Evolutionary conservation across 2,113 vertebrate species (phyloP).

Genomic region (Phylloscopus trochiloides): DNA sequence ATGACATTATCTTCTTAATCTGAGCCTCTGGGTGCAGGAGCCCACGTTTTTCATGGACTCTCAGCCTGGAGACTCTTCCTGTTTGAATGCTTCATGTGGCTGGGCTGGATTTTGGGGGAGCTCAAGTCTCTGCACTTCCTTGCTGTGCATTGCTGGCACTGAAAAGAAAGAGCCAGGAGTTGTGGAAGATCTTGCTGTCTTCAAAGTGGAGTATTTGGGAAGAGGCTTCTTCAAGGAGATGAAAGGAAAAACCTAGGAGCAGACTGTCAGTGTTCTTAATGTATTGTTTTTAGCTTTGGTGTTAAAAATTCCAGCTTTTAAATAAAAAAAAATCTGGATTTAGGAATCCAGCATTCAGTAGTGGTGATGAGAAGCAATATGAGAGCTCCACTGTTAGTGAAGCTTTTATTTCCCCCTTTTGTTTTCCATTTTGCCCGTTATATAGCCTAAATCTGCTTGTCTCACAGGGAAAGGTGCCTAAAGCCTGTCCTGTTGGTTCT

Average conservation of each 20-base stretch:
- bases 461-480: not conserved
- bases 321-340: not conserved
- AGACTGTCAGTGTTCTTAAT: not conserved
- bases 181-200: not conserved
- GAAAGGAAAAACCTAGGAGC: not conserved
- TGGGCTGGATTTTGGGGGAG: not conserved
- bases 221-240: not conserved
- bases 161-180: not conserved
- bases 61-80: not conserved
- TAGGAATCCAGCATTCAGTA: not conserved
- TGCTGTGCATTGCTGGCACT: not conserved
- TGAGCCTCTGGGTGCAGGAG: constrained; percentile 44
- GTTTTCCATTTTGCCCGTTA: accelerated
- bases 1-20: constrained; percentile 95
- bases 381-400: not conserved
- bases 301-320: not conserved
- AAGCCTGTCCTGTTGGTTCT: not conserved
- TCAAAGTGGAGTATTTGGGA: not conserved
- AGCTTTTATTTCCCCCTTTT: not conserved
- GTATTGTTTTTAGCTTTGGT: not conserved
- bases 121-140: not conserved
- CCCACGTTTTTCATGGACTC: accelerated
- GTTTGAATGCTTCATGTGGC: not conserved
- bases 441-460: not conserved
- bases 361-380: not conserved